Evolutionary conservation across 2,888 invertebrate species (phyloP), one percentile per base, ranked within the genome.

Genomic region (Homarus gammarus): DNA sequence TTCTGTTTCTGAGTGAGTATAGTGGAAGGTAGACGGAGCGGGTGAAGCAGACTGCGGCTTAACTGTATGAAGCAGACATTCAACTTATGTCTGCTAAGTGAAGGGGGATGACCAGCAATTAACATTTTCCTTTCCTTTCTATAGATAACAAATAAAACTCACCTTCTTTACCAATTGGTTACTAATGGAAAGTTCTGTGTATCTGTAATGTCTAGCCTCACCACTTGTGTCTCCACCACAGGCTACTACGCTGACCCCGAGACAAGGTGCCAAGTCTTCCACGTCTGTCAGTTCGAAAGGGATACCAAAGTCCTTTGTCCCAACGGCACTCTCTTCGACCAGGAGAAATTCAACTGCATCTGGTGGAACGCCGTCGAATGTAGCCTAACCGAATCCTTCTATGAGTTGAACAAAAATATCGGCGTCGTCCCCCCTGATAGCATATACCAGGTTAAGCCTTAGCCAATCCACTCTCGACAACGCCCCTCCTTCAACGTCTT

Each of bases 361-460:
- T 96, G 96, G 96, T 96, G 96, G 96, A 95, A 95, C 94, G 95
- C 95, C 92, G 96, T 96, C 0, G 95, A 95, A 92, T 96, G 96
- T 92, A 94, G 94, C 56, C 93, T 94, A 44, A 94, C 95, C 2
- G 93, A 94, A 88, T 93, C 94, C 88, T 94, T 94, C 91, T 94
- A 94, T 90, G 93, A 93, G 40, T 94, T 94, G 90, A 95, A 95
- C 72, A 93, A 93, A 1, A 94, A 95, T 68, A 94, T 94, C 91
- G 93, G 93, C 33, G 72, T 86, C 8, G 92, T 92, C 12, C 92
- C 90, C 31, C 51, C 51, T 0, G 89, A 68, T 36, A 84, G 85
- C 33, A 77, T 85, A 10, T 72, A 70, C 49, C 84, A 82, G 27
- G 40, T 33, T 10, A 15, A 12, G 0, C 12, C 44, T 12, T 36